phyloP scores from a whole-genome alignment of 2,888 invertebrate species.

The Hypercompe scribonia region DNA sequence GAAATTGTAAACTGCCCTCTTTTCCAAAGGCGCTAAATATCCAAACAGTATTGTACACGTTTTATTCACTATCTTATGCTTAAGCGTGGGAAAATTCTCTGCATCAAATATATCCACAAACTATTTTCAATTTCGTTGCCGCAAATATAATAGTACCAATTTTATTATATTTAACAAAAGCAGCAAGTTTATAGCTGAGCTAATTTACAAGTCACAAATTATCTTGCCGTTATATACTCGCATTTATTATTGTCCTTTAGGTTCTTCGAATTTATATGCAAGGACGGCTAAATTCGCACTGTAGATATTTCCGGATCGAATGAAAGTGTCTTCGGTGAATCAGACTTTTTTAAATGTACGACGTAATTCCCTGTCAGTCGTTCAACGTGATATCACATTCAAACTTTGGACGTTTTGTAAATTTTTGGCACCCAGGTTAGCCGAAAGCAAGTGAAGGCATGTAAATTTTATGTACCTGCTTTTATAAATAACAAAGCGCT shows the following conservation, averaged over 20 bases:
- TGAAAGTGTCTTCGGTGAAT: constrained; percentile 81
- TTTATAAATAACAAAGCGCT: constrained; percentile 33
- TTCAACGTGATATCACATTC: constrained; percentile 70
- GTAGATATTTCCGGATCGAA: constrained; percentile 81
- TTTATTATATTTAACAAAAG: constrained; percentile 51
- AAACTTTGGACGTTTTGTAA: constrained; percentile 70
- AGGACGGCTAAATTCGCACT: constrained; percentile 81
- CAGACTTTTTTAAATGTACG: constrained; percentile 75
- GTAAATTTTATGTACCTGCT: constrained; percentile 56
- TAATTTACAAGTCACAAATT: constrained; percentile 64
- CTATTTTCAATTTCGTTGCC: constrained; percentile 18
- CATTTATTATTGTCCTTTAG: constrained; percentile 78
- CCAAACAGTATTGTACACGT: constrained; percentile 61
- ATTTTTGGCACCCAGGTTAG: constrained; percentile 67
- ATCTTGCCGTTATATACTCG: constrained; percentile 62
- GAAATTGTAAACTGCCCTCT: constrained; percentile 85
- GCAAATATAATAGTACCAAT: constrained; percentile 3
- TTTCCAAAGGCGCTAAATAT: constrained; percentile 78
- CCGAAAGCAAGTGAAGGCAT: constrained; percentile 55
- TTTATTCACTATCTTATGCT: constrained; percentile 44
- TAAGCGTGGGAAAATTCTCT: constrained; percentile 46
- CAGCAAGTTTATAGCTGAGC: constrained; percentile 24
- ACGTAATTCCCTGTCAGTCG: constrained; percentile 77
- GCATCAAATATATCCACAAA: constrained; percentile 3
- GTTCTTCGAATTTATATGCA: constrained; percentile 76